These are phyloP conservation scores for Lampropteryx suffumata DNA, from an alignment of 2,888 invertebrate species.

Conservation along the genomic window DNA sequence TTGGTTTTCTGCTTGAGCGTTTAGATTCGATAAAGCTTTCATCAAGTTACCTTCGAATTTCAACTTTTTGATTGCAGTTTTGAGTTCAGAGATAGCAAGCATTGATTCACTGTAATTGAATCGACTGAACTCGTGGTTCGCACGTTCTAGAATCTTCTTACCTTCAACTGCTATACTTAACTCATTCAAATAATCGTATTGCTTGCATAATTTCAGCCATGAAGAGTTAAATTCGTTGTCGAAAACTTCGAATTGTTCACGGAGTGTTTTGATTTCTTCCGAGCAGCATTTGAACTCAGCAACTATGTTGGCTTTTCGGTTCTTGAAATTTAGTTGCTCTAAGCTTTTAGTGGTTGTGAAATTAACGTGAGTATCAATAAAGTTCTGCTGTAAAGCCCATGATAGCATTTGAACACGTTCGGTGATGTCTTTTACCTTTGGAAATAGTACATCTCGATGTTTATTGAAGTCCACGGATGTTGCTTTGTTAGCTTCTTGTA, in stretches of 20 bases:
- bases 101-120: slow-evolving; percentile 66
- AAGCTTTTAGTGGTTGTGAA: slow-evolving; percentile 66
- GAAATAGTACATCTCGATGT: slow-evolving; percentile 55
- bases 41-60: slow-evolving; percentile 60
- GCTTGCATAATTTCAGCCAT: slow-evolving; percentile 52
- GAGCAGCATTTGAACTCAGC: slow-evolving; percentile 49
- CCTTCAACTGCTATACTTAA: slow-evolving; percentile 60
- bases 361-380: slow-evolving; percentile 64
- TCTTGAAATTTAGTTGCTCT: slow-evolving; percentile 69
- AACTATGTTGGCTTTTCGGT: slow-evolving; percentile 60
- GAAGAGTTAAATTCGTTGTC: slow-evolving; percentile 58
- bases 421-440: slow-evolving; percentile 57
- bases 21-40: slow-evolving; percentile 57
- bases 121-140: slow-evolving; percentile 66
- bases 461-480: slow-evolving; percentile 60
- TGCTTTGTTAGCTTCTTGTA: slow-evolving; percentile 64
- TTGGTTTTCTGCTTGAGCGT: slow-evolving; percentile 66
- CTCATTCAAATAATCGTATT: slow-evolving; percentile 50
- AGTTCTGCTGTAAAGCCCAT: slow-evolving; percentile 69
- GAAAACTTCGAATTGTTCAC: slow-evolving; percentile 44
- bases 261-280: slow-evolving; percentile 46
- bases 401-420: slow-evolving; percentile 68
- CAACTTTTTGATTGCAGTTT: slow-evolving; percentile 48
- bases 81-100: slow-evolving; percentile 52
- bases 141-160: slow-evolving; percentile 57